These are phyloP conservation scores for Leptinotarsa defecta DNA, from an alignment of 1,140 invertebrate genomes.

Conservation along the genomic window DNA sequence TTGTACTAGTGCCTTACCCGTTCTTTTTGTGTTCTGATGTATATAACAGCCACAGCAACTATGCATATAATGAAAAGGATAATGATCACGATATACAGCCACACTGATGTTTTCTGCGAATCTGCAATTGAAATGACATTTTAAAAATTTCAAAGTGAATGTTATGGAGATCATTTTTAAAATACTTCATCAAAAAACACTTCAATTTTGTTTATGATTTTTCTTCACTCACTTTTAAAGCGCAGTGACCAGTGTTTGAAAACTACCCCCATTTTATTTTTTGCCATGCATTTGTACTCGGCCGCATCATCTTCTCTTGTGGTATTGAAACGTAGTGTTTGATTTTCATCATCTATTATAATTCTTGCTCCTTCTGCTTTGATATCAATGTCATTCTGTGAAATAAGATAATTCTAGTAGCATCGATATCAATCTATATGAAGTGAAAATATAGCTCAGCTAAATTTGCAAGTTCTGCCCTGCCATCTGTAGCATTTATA, in stretches of 20 bases:
- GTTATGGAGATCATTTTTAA: no score
- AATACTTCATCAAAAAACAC: constrained; percentile 42
- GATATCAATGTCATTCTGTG: constrained; percentile 33
- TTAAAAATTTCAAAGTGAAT: no score
- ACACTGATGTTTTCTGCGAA: background rate
- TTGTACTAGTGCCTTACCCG: constrained; percentile 10
- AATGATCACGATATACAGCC: constrained; percentile 21
- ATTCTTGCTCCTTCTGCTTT: constrained; percentile 50
- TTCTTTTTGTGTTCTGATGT: constrained; percentile 28
- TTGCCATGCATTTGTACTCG: constrained; percentile 54
- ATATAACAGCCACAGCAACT: constrained; percentile 2
- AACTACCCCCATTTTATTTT: constrained; percentile 53
- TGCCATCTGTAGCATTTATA: no score
- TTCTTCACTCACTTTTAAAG: constrained; percentile 51
- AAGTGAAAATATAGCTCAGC: no score
- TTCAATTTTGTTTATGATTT: background rate
- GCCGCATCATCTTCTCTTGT: constrained; percentile 55
- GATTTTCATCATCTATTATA: constrained; percentile 56
- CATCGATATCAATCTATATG: background rate
- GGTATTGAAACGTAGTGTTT: constrained; percentile 48
- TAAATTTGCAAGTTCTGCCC: no score
- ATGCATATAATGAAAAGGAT: constrained; percentile 7
- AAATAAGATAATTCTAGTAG: background rate
- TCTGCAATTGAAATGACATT: background rate
- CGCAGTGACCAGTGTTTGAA: constrained; percentile 47